Conservation (phyloP, 2,888 invertebrate genomes). For the Apoderus coryli region DNA sequence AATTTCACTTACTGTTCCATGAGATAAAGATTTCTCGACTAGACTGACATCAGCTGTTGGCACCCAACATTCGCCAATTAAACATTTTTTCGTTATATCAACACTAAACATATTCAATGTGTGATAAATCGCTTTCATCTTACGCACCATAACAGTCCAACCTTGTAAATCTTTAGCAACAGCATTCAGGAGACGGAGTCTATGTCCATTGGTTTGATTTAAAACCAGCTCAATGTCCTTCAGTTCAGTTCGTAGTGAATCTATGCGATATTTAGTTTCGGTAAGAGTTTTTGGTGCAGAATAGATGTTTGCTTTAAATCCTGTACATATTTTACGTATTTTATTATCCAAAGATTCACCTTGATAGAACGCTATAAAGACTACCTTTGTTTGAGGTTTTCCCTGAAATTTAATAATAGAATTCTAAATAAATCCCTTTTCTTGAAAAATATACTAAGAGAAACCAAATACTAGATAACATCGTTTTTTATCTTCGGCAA, state of each 20-base stretch:
- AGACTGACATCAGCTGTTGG: constrained; percentile 53
- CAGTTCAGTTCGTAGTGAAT: constrained; percentile 76
- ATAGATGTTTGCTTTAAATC: constrained; percentile 84
- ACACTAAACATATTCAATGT: constrained; percentile 59
- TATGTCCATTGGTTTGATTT: constrained; percentile 78
- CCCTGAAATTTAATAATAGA: no score
- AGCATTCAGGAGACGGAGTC: constrained; percentile 67
- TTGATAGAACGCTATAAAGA: constrained; percentile 82
- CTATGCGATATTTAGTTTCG: constrained; percentile 80
- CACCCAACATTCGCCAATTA: constrained; percentile 60
- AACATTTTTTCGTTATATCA: constrained; percentile 57
- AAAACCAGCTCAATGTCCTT: constrained; percentile 76
- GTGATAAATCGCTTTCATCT: constrained; percentile 67
- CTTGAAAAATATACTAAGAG: no score
- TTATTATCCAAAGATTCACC: constrained; percentile 82
- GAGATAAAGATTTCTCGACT: constrained; percentile 63
- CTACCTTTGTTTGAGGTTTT: constrained; percentile 75
- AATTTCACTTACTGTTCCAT: no score
- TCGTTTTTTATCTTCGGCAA: no score
- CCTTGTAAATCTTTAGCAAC: constrained; percentile 78
- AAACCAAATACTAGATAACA: no score
- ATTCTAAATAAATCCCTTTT: no score
- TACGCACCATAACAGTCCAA: constrained; percentile 70
- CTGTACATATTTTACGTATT: constrained; percentile 87
- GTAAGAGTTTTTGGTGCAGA: constrained; percentile 78